Evolutionary conservation across 2,113 vertebrate genomes (phyloP), one percentile per base, ranked within the genome.

Genomic region (Vireo altiloquus): DNA sequence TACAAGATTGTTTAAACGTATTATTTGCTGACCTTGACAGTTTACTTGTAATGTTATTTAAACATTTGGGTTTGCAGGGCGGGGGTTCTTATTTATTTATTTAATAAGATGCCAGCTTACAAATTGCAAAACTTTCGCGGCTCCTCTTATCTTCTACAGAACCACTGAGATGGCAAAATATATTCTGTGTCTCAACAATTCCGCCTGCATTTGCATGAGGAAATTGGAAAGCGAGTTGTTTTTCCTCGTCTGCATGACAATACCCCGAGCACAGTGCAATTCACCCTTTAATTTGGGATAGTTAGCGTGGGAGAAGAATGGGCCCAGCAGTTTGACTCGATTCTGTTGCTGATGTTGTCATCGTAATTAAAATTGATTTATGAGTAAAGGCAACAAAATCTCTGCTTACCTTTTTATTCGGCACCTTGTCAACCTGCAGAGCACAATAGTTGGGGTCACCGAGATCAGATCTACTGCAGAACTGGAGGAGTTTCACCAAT

Each of bases 121-220:
- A 96, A 97, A 98, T 97, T 95, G 95, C 15, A 15, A 78, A 97
- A 98, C 93, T 98, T 97, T 75, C 60, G 74, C 95, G 61, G 94
- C 77, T 92, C 92, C 92, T 95, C 97, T 98, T 98, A 98, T 98
- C 98, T 98, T 90, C 92, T 40, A 75, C 92, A 95, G 97, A 98
- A 97, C 95, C 98, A 98, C 97, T 97, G 98, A 97, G 97, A 98
- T 98, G 97, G 97, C 97, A 98, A 98, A 98, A 98, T 82, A 97
- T 94, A 97, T 98, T 97, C 97, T 97, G 93, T 78, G 76, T 97
- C 97, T 97, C 96, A 92, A 98, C 97, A 98, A 97, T 97, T 89
- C 97, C 12, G 35, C 89, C 96, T 91, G 16, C 96, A 98, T 98
- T 98, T 98, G 97, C 98, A 98, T 97, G 98, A 97, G 97, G 96